Percentiles rank a stretch among this genome's conserved stretches.
Evolutionary conservation across 2,113 vertebrate genomes (phyloP).

Genomic region (Protomyctophum bolini): DNA sequence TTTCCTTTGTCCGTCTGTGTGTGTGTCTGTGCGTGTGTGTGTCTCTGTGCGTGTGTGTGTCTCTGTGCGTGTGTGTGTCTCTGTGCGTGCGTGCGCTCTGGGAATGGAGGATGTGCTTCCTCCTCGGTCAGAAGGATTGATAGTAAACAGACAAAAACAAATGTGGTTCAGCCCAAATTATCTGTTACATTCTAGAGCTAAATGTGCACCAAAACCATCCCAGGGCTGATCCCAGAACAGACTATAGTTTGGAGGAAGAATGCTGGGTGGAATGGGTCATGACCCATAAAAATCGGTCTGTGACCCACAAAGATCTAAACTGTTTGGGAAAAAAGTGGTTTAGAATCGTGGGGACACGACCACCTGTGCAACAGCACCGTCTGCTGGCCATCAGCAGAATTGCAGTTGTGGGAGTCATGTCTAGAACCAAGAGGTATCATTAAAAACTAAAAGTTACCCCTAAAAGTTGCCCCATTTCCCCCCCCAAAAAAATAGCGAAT

Average conservation of each 20-base stretch:
- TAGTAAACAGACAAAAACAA: constrained; percentile 17
- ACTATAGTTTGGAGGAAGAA: too few relatives aligned
- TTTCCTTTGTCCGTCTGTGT: constrained; percentile 36
- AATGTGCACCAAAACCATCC: not conserved
- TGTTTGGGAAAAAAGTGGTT: too few relatives aligned
- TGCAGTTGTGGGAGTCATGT: constrained; percentile 28
- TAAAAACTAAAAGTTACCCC: not conserved
- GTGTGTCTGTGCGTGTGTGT: constrained; percentile 1
- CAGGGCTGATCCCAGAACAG: too few relatives aligned
- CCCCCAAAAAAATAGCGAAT: too few relatives aligned
- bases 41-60: not conserved
- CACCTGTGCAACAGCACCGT: constrained; percentile 63
- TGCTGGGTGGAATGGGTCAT: too few relatives aligned
- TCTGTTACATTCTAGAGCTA: not conserved
- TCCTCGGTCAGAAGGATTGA: constrained; percentile 26
- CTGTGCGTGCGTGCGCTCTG: constrained; percentile 25
- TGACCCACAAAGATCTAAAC: too few relatives aligned
- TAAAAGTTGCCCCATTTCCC: too few relatives aligned
- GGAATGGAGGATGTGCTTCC: constrained; percentile 51
- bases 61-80: not conserved
- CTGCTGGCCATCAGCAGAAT: constrained; percentile 60
- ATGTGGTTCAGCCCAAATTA: not conserved
- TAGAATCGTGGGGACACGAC: constrained; percentile 1
- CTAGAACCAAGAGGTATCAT: not conserved
- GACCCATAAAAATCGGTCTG: too few relatives aligned